Base-by-base conservation (phyloP, 1,140 invertebrate genomes). In the Anastatus disparis region DNA sequence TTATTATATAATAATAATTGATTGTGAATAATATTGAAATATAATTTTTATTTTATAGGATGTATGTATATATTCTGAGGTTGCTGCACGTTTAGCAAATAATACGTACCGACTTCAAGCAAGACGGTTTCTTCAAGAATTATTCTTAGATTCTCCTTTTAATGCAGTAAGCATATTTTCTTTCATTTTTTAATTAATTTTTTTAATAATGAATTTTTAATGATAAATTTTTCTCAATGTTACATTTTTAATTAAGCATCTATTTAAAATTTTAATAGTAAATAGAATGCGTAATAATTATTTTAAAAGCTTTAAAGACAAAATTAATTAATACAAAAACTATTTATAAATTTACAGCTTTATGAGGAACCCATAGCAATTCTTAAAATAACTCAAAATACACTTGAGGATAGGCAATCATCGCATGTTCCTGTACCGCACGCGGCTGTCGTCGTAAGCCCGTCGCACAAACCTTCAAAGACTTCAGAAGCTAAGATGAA, bases 21-120 rank as follows among this genome's bases (percentile, higher is more conserved):
- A 48, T 48, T 48, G 8, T 48, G n/a, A 13, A 55, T 55, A 55
- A 31, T 55, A 35, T 35, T 35, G 4, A 35, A 35, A 35, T n/a
- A 15, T 29, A 1, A 59, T 48, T 26, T 68, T 53, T 61, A 10
- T 53, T 66, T 96, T 96, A 80, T 90, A 95, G 83, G 95, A 97
- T 78, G 85, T 94, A 67, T 98, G 97, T 84, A 89, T 98, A 6
- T 99, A 97, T 84, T 97, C 95, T 2, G 97, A 98, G 83, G 91
- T 97, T 7, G 93, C 93, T 80, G 90, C 90, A 68, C 87, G 95
- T 55, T 84, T 98, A 38, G 90, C 92, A 0, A 89, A 89, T 35
- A 93, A 92, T 79, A 92, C 91, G 24, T 97, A 96, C 80, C 90
- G 95, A 73, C 87, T 97, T 71, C 89, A 89, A 62, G 91, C 95